Evolutionary conservation across 2,888 invertebrate species (phyloP).

Genomic region (Athripsodes cinereus): DNA sequence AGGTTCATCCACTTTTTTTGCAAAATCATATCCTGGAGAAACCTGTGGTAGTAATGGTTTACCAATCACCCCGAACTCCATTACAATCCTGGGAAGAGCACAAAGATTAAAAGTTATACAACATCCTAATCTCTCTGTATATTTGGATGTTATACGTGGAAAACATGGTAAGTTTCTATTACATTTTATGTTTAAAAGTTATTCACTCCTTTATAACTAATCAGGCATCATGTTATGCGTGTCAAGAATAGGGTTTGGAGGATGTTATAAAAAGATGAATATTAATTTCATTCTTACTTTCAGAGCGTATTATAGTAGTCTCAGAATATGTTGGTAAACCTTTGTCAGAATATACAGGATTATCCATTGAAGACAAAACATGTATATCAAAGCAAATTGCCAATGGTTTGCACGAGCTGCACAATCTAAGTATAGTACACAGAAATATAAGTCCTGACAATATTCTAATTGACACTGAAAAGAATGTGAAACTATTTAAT

Average conservation of each 20-base stretch:
- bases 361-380: slow-evolving; percentile 47
- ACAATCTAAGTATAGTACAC: slow-evolving; percentile 66
- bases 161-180: slow-evolving; percentile 84
- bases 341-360: slow-evolving; percentile 49
- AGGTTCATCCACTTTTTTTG: slow-evolving; percentile 89
- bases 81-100: slow-evolving; percentile 85
- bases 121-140: slow-evolving; percentile 79
- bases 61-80: slow-evolving; percentile 93
- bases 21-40: slow-evolving; percentile 82
- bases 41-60: slow-evolving; percentile 93
- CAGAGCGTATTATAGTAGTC: slow-evolving; percentile 77
- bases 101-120: slow-evolving; percentile 73
- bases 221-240: too few relatives aligned
- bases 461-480: slow-evolving; percentile 66
- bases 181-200: not conserved
- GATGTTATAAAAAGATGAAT: not conserved
- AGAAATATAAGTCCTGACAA: slow-evolving; percentile 78
- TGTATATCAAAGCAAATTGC: slow-evolving; percentile 69
- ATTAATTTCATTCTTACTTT: slow-evolving; percentile 27
- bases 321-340: slow-evolving; percentile 71
- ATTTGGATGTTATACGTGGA: slow-evolving; percentile 85
- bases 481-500: slow-evolving; percentile 79
- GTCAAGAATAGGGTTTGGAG: too few relatives aligned
- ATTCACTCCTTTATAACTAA: too few relatives aligned
- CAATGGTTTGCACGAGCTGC: slow-evolving; percentile 65